Evolutionary conservation across 1,140 invertebrate genomes (phyloP), one percentile per base, ranked within the genome.

Genomic region (Piezodorus guildinii): DNA sequence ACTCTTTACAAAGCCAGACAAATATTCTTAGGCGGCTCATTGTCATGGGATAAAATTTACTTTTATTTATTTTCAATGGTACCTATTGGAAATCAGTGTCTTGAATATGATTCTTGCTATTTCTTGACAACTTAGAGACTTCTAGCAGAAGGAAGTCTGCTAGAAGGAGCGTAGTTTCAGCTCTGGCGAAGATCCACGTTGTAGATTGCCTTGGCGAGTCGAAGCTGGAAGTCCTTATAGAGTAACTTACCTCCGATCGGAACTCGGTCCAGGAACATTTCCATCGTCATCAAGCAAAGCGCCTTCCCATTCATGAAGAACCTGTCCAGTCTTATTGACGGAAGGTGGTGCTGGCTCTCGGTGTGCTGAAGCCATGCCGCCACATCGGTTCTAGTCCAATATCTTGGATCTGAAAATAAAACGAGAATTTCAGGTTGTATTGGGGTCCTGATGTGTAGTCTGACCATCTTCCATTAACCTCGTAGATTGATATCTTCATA

Each of bases 281-380:
- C 80, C 3, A 81, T 74, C 21, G 79, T 81, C 86, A 88, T 88
- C 49, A 88, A 77, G 67, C 86, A 87, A 5, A 88, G 74, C 5
- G 84, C 86, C 73, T 88, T 88, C 25, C 86, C 86, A 72, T 88
- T 88, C 86, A 88, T 88, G 2, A 82, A 78, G 72, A 88, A 88
- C 62, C 85, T 73, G 46, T 82, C 81, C 59, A 72, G 72, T 62
- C 69, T 76, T 64, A 80, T 78, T 63, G 74, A 75, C n/a, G 79
- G 81, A 1, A 85, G 74, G 2, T 78, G 77, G 66, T 86, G 85
- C 5, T 78, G 76, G 0, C 76, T 73, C 1, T 82, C 77, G 70
- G 84, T 79, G 65, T 76, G 73, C 34, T 77, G 74, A 0, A 85
- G 70, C 85, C 85, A 88, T 62, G 76, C 73, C 61, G 78, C 80